phyloP scores from a whole-genome alignment of 2,113 vertebrate species.

The Gobius niger region DNA sequence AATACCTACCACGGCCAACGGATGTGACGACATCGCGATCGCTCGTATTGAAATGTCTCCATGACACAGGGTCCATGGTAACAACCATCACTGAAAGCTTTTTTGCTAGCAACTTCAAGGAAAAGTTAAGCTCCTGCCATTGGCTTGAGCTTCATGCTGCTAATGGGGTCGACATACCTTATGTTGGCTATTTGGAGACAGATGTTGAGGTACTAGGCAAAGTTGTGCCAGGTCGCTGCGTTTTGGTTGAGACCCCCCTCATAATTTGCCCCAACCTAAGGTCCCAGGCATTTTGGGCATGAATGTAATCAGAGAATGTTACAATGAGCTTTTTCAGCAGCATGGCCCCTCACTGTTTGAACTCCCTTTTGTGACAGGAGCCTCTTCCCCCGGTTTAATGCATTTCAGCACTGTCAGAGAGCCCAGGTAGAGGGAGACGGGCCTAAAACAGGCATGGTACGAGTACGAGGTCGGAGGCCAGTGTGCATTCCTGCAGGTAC shows the following conservation, averaged over 20 bases:
- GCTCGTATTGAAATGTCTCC: no score
- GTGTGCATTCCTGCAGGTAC: background rate
- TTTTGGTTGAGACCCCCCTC: background rate
- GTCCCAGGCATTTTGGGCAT: background rate
- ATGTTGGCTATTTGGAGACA: no score
- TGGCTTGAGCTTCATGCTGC: background rate
- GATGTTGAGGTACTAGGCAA: no score
- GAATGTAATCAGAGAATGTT: background rate
- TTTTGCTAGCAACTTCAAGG: background rate
- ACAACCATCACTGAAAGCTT: background rate
- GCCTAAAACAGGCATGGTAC: background rate
- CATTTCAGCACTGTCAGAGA: background rate
- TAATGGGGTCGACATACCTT: no score
- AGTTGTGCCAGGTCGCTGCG: no score
- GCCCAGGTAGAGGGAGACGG: background rate
- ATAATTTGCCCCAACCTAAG: background rate
- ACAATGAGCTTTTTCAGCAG: background rate
- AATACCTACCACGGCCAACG: no score
- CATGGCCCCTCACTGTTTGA: background rate
- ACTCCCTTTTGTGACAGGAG: background rate
- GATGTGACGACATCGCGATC: no score
- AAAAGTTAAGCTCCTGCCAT: background rate
- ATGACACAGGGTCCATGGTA: background rate
- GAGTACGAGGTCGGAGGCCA: background rate
- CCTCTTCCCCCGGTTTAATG: background rate